phyloP scores from a whole-genome alignment of 2,797 vertebrate species.

The Channa striata region DNA sequence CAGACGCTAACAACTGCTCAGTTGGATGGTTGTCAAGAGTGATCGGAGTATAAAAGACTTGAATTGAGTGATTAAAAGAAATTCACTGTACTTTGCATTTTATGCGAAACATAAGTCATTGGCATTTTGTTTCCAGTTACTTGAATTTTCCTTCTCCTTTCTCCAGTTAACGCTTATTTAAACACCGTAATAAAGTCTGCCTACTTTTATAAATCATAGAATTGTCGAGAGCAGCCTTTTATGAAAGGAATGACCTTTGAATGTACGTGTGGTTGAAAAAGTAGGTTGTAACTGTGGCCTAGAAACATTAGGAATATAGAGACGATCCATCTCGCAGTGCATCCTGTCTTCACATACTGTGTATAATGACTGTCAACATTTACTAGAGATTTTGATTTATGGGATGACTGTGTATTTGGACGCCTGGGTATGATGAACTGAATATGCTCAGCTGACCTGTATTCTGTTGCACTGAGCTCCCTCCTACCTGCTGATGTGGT shows the following conservation, averaged over 20 bases:
- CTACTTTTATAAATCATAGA: background rate
- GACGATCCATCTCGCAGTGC: slow-evolving; percentile 11
- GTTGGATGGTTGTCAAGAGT: slow-evolving; percentile 5
- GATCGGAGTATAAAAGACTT: slow-evolving; percentile 11
- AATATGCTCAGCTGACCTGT: background rate
- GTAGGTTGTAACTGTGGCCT: slow-evolving; percentile 18
- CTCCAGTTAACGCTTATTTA: too few species aligned
- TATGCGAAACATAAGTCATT: too few species aligned
- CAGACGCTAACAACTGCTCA: background rate
- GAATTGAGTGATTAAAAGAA: too few species aligned
- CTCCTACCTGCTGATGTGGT: background rate
- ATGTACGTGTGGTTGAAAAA: background rate
- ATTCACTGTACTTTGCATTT: too few species aligned
- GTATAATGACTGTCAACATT: slow-evolving; percentile 7
- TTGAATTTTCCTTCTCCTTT: too few species aligned
- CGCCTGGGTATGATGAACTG: too few species aligned
- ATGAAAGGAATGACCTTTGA: too few species aligned
- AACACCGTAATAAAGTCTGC: background rate
- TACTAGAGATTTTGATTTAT: background rate
- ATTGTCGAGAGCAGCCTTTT: slow-evolving; percentile 1
- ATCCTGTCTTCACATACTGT: background rate
- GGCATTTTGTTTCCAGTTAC: too few species aligned
- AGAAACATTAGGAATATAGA: background rate
- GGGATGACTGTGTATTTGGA: background rate
- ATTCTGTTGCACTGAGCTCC: background rate